phyloP scores from a whole-genome alignment of 2,797 vertebrate genomes.

The Helarctos malayanus region DNA sequence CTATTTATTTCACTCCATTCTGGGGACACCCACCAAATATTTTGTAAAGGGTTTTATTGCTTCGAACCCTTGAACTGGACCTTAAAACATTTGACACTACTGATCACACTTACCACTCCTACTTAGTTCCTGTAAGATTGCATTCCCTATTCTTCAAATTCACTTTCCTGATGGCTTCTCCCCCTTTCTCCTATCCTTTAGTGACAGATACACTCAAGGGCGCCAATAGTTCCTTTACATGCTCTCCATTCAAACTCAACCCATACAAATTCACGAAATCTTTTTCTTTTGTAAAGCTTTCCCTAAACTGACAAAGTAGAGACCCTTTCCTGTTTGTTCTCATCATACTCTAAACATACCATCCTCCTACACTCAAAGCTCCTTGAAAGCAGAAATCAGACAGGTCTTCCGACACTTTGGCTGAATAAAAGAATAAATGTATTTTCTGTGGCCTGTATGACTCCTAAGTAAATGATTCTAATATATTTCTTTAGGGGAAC shows the following conservation, averaged over 20 bases:
- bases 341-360: not conserved
- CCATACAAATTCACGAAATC: not conserved
- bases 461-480: constrained; percentile 14
- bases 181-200: not conserved
- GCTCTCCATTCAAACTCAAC: not conserved
- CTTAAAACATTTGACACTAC: not conserved
- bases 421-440: not conserved
- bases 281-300: not conserved
- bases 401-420: not conserved
- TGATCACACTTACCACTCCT: not conserved
- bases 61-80: not conserved
- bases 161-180: not conserved
- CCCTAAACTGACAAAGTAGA: not conserved
- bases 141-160: not conserved
- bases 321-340: not conserved
- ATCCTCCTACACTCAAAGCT: not conserved
- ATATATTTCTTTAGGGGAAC: not conserved
- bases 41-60: not conserved
- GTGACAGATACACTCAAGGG: not conserved
- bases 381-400: not conserved
- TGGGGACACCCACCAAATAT: not conserved
- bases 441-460: not conserved
- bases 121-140: not conserved
- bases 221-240: not conserved
- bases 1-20: not conserved